Conservation (phyloP, 2,888 invertebrate genomes). For the Helleia helle region DNA sequence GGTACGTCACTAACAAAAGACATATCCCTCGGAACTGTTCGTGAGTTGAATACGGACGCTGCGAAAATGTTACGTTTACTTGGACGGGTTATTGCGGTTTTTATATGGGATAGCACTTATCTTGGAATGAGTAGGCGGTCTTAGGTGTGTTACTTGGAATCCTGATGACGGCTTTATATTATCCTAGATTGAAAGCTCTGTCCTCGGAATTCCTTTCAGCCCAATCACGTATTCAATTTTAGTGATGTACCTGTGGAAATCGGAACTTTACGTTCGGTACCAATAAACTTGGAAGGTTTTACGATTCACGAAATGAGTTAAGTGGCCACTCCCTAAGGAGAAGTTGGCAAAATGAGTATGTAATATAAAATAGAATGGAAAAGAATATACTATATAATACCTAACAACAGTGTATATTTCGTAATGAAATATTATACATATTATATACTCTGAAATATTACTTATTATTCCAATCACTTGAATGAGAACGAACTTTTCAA, state of each 20-base stretch:
- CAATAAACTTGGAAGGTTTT: constrained; percentile 5
- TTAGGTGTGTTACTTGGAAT: constrained; percentile 17
- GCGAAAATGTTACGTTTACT: constrained; percentile 39
- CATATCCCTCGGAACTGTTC: constrained; percentile 22
- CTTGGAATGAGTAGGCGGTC: constrained; percentile 19
- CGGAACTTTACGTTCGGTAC: constrained; percentile 2
- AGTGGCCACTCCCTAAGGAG: too few relatives aligned
- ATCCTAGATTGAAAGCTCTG: constrained; percentile 10
- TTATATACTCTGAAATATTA: too few relatives aligned
- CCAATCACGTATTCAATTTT: constrained; percentile 8
- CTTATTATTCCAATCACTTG: too few relatives aligned
- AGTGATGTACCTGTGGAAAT: constrained; percentile 4
- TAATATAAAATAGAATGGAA: neutral
- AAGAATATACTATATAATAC: too few relatives aligned
- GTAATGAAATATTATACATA: too few relatives aligned
- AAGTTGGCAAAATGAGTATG: too few relatives aligned
- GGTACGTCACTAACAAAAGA: constrained; percentile 9
- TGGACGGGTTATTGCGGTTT: constrained; percentile 48
- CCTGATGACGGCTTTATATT: constrained; percentile 15
- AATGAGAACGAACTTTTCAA: too few relatives aligned
- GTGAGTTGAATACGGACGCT: constrained; percentile 57
- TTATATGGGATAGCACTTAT: constrained; percentile 56
- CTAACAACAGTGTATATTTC: too few relatives aligned
- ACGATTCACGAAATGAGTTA: too few relatives aligned
- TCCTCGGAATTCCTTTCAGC: constrained; percentile 5